These are phyloP conservation scores for Romanogobio albipinnatus DNA, from an alignment of 2,113 vertebrate genomes.

Conservation along the genomic window DNA sequence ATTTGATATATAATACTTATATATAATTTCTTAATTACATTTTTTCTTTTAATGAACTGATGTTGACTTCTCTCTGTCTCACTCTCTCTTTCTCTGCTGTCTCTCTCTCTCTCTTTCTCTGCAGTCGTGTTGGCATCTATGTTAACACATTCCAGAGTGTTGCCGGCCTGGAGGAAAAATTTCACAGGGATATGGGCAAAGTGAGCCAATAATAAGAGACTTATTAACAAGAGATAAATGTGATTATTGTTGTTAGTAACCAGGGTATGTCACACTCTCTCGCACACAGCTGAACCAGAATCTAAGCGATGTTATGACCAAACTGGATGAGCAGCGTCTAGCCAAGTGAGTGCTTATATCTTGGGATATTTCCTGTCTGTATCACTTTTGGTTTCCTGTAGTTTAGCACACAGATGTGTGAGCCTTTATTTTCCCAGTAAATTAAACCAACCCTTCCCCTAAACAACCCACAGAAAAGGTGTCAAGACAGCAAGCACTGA, in stretches of 20 bases:
- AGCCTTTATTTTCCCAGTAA: background rate
- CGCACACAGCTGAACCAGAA: constrained; percentile 88
- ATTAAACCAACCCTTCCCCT: constrained; percentile 44
- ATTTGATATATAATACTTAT: too few relatives aligned
- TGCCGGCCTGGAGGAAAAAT: constrained; percentile 91
- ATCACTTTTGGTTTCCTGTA: constrained; percentile 7
- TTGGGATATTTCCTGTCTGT: background rate
- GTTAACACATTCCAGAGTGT: constrained; percentile 97
- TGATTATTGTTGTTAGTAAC: background rate
- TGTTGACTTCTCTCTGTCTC: background rate
- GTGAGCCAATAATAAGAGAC: constrained; percentile 66
- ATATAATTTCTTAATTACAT: background rate
- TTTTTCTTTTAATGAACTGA: background rate
- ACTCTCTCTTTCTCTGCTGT: constrained; percentile 23
- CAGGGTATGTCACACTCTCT: constrained; percentile 1
- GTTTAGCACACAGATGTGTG: constrained; percentile 3
- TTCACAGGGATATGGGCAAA: constrained; percentile 95
- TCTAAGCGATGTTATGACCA: constrained; percentile 89
- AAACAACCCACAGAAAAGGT: constrained; percentile 68
- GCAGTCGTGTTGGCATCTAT: constrained; percentile 94
- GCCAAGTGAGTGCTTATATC: constrained; percentile 66
- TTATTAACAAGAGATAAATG: background rate
- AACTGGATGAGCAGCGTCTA: constrained; percentile 86
- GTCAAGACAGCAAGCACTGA: constrained; percentile 58
- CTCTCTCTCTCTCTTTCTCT: constrained; percentile 1